Percentiles rank a stretch among this genome's conserved stretches.
These are phyloP conservation scores for Apteryx mantelli DNA, from an alignment of 2,113 vertebrate genomes.

Conservation along the genomic window DNA sequence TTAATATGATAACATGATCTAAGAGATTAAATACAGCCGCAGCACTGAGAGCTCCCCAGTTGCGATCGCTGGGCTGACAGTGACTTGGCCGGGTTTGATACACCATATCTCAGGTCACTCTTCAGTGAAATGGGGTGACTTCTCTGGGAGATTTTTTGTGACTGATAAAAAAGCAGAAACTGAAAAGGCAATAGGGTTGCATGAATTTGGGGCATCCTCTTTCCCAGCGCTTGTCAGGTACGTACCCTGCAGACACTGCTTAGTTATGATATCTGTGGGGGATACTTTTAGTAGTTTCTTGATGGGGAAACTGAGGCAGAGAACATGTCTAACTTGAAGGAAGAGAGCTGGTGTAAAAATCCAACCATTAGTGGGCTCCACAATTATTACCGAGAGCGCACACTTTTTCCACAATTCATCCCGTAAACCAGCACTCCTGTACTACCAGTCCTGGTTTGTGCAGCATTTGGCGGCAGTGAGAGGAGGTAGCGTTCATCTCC, in stretches of 20 bases:
- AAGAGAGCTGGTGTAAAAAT: not conserved
- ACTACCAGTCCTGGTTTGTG: not conserved
- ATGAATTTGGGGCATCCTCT: not conserved
- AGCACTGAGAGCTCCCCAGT: not conserved
- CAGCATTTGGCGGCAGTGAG: not conserved
- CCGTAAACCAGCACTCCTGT: not conserved
- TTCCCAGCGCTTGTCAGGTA: not conserved
- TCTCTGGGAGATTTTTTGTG: not conserved
- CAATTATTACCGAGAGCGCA: not conserved
- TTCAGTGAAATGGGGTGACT: not conserved
- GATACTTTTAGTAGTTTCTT: not conserved
- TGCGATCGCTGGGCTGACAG: not conserved
- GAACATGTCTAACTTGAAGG: not conserved
- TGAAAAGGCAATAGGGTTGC: not conserved
- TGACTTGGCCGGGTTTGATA: not conserved
- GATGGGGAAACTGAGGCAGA: conserved; percentile 27
- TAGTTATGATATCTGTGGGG: not conserved
- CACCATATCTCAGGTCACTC: not conserved
- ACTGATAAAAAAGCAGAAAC: not conserved
- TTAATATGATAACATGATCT: not conserved
- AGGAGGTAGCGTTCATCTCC: accelerated
- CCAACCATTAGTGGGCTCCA: not conserved
- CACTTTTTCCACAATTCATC: not conserved
- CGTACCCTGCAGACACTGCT: not conserved
- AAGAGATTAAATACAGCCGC: not conserved